A percentile compares a stretch with the other conserved stretches of the same genome.
Conservation (phyloP, 2,888 invertebrate species). For the Oeneis ivallda region DNA sequence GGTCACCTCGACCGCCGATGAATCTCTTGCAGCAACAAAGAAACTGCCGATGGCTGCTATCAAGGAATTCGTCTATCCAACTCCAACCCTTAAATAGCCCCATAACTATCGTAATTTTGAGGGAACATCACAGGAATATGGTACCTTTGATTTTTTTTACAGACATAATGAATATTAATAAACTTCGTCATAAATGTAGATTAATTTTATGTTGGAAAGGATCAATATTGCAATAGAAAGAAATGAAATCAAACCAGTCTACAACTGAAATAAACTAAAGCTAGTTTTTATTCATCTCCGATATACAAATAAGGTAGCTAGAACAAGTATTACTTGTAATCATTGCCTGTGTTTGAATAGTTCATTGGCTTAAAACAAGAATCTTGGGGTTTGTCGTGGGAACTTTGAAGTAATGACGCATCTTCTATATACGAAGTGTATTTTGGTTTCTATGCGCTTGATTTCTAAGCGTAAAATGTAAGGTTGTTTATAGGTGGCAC, state of each 20-base stretch:
- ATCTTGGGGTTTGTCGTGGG: conserved; percentile 23
- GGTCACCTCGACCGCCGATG: too few species aligned
- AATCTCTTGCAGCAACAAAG: too few species aligned
- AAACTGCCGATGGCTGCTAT: too few species aligned
- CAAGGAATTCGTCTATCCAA: too few species aligned
- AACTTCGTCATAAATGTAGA: not conserved
- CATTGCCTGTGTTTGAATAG: conserved; percentile 20
- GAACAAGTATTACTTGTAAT: conserved; percentile 32
- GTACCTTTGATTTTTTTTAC: too few species aligned
- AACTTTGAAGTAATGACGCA: conserved; percentile 11
- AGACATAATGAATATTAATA: too few species aligned
- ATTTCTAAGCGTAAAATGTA: too few species aligned
- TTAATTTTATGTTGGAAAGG: not conserved
- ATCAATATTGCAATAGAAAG: not conserved
- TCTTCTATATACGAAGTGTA: not conserved
- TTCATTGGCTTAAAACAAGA: conserved; percentile 23
- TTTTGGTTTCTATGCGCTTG: not conserved
- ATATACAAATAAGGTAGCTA: conserved; percentile 20
- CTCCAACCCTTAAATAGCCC: too few species aligned
- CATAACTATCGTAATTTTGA: too few species aligned
- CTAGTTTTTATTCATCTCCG: conserved; percentile 4
- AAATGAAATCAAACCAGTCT: conserved; percentile 1
- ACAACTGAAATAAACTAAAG: not conserved
- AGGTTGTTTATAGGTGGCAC: too few species aligned
- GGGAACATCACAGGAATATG: too few species aligned